These are phyloP conservation scores for Dinothrombium tinctorium DNA, from an alignment of 1,140 invertebrate species.

Conservation along the genomic window DNA sequence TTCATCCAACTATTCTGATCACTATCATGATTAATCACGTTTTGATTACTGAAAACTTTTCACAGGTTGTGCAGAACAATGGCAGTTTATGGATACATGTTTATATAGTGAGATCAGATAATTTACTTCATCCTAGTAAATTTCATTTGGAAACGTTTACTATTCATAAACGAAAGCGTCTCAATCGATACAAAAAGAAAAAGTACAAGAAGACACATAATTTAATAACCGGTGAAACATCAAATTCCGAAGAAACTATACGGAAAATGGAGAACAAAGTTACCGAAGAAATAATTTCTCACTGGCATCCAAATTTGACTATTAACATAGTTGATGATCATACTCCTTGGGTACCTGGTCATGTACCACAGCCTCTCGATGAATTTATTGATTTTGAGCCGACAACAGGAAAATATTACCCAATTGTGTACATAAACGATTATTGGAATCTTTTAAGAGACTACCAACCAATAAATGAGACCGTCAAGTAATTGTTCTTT, in stretches of 20 bases:
- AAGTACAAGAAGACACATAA: conserved; percentile 72
- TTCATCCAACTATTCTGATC: too few species aligned
- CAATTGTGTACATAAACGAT: conserved; percentile 84
- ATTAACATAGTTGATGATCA: conserved; percentile 84
- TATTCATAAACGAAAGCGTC: conserved; percentile 45
- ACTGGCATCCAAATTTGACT: conserved; percentile 98
- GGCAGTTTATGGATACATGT: conserved; percentile 80
- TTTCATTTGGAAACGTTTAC: conserved; percentile 40
- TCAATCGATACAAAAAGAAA: conserved; percentile 83
- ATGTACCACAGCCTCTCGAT: conserved; percentile 44
- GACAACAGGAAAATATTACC: conserved; percentile 59
- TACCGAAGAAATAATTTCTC: conserved; percentile 60
- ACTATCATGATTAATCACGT: too few species aligned
- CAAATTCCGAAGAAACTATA: conserved; percentile 39
- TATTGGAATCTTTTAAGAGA: conserved; percentile 97
- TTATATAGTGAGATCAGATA: conserved; percentile 51
- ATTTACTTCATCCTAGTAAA: conserved; percentile 25
- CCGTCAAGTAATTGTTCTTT: conserved; percentile 30
- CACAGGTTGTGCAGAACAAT: conserved; percentile 47
- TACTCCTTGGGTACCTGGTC: conserved; percentile 66
- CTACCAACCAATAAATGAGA: conserved; percentile 79
- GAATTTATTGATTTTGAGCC: conserved; percentile 31
- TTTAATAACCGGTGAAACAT: conserved; percentile 73
- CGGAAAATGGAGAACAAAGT: conserved; percentile 14
- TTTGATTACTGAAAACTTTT: too few species aligned